Percentiles rank a stretch among this genome's conserved stretches.
Conservation (phyloP, 2,888 invertebrate species). For the Epirrhoe alternata region DNA sequence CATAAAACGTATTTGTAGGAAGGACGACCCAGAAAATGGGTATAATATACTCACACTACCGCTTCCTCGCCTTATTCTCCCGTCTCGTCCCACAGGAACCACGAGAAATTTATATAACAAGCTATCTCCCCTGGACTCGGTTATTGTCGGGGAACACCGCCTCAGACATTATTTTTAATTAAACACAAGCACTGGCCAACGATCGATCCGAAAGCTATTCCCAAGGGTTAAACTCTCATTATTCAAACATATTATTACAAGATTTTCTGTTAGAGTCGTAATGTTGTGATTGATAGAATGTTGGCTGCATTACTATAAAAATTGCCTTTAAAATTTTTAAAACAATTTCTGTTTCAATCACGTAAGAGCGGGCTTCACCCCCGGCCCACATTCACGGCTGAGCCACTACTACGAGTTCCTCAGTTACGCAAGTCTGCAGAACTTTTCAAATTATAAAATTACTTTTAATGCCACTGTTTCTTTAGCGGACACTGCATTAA, state of each 20-base stretch:
- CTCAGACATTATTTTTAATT: conserved; percentile 83
- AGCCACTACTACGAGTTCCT: conserved; percentile 57
- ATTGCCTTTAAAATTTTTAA: conserved; percentile 64
- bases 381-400: conserved; percentile 59
- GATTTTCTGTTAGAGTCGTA: background rate
- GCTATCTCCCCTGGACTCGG: conserved; percentile 81
- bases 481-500: background rate
- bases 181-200: conserved; percentile 75
- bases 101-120: conserved; percentile 85
- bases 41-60: conserved; percentile 85
- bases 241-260: conserved; percentile 18
- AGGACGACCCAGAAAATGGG: conserved; percentile 86
- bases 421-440: conserved; percentile 33
- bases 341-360: conserved; percentile 80
- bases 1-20: conserved; percentile 85
- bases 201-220: conserved; percentile 63
- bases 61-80: conserved; percentile 79
- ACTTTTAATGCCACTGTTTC: conserved; percentile 3
- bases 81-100: conserved; percentile 80
- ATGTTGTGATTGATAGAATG: conserved; percentile 23
- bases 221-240: conserved; percentile 42
- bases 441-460: conserved; percentile 5
- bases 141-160: conserved; percentile 81
- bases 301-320: conserved; percentile 51
- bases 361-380: conserved; percentile 67